Evolutionary conservation across 2,888 invertebrate genomes (phyloP).

Genomic region (Chirona hameri): DNA sequence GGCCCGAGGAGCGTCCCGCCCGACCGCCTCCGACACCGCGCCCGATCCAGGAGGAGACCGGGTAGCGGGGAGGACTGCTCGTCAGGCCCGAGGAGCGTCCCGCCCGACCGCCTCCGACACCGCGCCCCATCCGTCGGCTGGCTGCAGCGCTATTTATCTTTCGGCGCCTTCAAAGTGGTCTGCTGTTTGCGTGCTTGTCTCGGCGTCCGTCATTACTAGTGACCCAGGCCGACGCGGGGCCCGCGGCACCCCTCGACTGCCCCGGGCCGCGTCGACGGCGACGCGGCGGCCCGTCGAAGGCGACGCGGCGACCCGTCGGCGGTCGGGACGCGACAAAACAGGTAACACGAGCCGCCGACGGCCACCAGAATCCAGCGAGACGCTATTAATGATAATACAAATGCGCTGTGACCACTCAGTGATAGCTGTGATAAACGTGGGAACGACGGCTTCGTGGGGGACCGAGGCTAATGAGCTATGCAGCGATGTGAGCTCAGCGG

Average conservation of each 20-base stretch:
- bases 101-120: too few relatives aligned
- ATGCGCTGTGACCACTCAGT: neutral
- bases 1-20: too few relatives aligned
- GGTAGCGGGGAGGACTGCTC: too few relatives aligned
- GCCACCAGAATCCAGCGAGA: neutral
- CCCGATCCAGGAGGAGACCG: too few relatives aligned
- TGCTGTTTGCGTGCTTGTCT: neutral
- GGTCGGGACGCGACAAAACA: neutral
- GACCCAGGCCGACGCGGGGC: neutral
- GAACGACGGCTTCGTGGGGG: neutral
- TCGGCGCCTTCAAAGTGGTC: neutral
- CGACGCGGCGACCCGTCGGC: neutral
- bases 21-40: too few relatives aligned
- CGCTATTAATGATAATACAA: conserved; percentile 8
- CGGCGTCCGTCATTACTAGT: neutral
- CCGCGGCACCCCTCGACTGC: too few relatives aligned
- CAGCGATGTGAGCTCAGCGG: too few relatives aligned
- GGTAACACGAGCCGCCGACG: conserved; percentile 3
- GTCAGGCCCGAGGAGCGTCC: too few relatives aligned
- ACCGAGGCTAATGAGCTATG: neutral
- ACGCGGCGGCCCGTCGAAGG: too few relatives aligned
- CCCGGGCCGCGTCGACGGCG: too few relatives aligned
- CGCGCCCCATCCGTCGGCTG: neutral
- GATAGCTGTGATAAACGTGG: neutral
- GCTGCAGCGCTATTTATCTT: neutral